Base-by-base conservation (phyloP, 2,113 vertebrate species). In the Silurus glanis region DNA sequence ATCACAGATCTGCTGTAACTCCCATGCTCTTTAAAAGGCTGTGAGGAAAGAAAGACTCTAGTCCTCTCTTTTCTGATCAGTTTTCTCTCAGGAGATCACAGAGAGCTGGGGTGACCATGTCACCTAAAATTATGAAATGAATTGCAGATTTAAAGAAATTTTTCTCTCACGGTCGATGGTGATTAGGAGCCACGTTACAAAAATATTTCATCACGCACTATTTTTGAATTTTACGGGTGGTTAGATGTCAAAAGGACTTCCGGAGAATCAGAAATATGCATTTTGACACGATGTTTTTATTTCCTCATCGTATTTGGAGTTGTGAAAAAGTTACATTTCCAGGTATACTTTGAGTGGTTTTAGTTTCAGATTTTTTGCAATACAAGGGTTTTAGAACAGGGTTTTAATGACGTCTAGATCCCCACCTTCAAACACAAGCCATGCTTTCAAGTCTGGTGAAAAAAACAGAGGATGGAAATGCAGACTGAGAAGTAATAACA, bases 1-100 rank as follows among this genome's bases (percentile, higher is more conserved):
- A 79, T 87, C 80, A 88, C 94, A 93, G 92, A 95, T 94, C 94
- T 95, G 92, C 94, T 95, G 93, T 94, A 92, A 91, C 94, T 95
- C 94, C 84, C 83, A 81, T 80, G 45, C 87, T 83, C 86, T 89
- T 80, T 88, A 80, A 85, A 83, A 82, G 90, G 91, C 83, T 82
- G 53, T 6, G 16, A 87, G 85, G 76, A 92, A 90, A 89, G 88
- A 89, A 90, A 82, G 81, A 86, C 25, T 58, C 82, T 85, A 25
- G 51, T 66, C 75, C 69, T 84, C 86, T 88, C 84, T 90, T 88
- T 90, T 88, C 88, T 85, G 28, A 85, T 88, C 82, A 85, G 81
- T 88, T 80, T 64, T 87, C 83, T 67, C 56, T 86, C 58, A 87
- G 80, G 80, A 88, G 82, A 89, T 84, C 82, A 75, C 72, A 82